Conservation (phyloP, 2,888 invertebrate species). For the Dynastes hyllus region DNA sequence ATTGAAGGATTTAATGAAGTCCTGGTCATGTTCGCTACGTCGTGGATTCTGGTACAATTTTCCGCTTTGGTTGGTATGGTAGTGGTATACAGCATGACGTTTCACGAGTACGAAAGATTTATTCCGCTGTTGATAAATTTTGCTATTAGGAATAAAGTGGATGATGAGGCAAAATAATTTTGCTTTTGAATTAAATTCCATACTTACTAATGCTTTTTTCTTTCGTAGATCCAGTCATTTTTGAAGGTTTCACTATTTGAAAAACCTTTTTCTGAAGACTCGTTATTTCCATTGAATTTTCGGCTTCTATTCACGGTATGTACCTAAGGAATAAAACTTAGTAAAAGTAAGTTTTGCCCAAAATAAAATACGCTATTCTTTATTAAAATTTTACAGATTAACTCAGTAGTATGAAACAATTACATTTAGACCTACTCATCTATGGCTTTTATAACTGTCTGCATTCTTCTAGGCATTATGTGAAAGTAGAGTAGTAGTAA, state of each 20-base stretch:
- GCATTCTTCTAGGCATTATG: no score
- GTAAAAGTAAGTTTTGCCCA: not conserved
- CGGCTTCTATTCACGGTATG: conserved; percentile 39
- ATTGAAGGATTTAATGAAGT: conserved; percentile 40
- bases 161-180: conserved; percentile 21
- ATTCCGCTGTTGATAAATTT: conserved; percentile 38
- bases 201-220: not conserved
- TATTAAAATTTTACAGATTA: no score
- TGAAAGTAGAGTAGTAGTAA: no score
- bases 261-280: conserved; percentile 17
- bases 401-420: not conserved
- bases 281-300: conserved; percentile 43
- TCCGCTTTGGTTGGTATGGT: conserved; percentile 44
- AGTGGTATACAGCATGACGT: conserved; percentile 21
- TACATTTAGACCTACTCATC: not conserved
- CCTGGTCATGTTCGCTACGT: conserved; percentile 30
- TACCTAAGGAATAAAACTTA: not conserved
- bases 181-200: conserved; percentile 5
- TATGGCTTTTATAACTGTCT: no score
- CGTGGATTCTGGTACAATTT: conserved; percentile 46
- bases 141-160: conserved; percentile 15
- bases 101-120: conserved; percentile 36
- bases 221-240: conserved; percentile 24
- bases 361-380: not conserved
- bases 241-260: conserved; percentile 23